Conservation (phyloP, 2,888 invertebrate species). For the Acleris literana region DNA sequence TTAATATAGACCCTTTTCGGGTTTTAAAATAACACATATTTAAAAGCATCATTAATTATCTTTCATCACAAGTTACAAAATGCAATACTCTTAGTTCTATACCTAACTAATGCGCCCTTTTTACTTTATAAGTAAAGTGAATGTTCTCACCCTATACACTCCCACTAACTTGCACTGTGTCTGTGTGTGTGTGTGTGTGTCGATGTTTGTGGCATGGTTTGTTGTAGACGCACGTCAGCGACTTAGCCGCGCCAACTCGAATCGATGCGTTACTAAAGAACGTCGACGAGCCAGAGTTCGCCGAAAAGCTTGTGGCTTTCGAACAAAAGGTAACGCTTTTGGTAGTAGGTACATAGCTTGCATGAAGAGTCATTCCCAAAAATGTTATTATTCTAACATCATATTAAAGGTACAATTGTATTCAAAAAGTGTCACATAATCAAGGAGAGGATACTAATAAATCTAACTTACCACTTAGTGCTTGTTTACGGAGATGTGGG, state of each 20-base stretch:
- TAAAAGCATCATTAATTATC: too few relatives aligned
- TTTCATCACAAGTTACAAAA: too few relatives aligned
- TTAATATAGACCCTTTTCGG: too few relatives aligned
- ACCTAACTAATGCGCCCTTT: too few relatives aligned
- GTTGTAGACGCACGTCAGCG: conserved; percentile 73
- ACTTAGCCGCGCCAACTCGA: conserved; percentile 61
- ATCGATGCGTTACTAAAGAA: conserved; percentile 67
- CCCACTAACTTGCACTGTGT: conserved; percentile 62
- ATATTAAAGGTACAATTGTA: too few relatives aligned
- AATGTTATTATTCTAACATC: neutral
- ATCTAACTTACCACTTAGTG: too few relatives aligned
- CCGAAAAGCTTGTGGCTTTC: conserved; percentile 72
- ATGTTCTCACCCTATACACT: conserved; percentile 7
- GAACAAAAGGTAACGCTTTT: conserved; percentile 79
- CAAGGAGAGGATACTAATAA: too few relatives aligned
- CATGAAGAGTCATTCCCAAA: conserved; percentile 15
- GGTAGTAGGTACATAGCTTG: conserved; percentile 25
- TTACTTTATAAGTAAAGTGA: neutral
- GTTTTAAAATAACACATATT: too few relatives aligned
- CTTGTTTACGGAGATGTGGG: too few relatives aligned
- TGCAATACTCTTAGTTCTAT: too few relatives aligned
- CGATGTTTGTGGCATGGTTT: conserved; percentile 70
- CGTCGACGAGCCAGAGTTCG: conserved; percentile 75
- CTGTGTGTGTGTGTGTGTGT: conserved; percentile 46
- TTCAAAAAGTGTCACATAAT: too few relatives aligned